phyloP scores from a whole-genome alignment of 2,888 invertebrate genomes.

The Polydrusus cervinus region DNA sequence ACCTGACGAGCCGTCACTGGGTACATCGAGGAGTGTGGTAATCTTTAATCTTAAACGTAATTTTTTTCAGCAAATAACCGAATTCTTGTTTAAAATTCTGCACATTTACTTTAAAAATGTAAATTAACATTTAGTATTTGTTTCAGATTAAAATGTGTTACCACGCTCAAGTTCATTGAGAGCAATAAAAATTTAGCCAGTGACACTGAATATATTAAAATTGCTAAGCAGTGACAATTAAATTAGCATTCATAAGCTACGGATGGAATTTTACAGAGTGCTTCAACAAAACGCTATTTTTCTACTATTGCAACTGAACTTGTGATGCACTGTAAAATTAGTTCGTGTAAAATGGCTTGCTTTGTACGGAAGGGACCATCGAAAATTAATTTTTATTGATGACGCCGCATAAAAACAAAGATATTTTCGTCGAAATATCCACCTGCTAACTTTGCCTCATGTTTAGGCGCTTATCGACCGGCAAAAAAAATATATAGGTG shows the following conservation, averaged over 20 bases:
- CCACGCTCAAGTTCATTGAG: constrained; percentile 30
- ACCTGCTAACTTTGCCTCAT: too few relatives aligned
- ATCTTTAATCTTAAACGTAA: neutral
- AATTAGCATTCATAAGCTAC: constrained; percentile 53
- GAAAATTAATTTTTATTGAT: too few relatives aligned
- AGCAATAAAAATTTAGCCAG: constrained; percentile 49
- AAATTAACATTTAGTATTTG: constrained; percentile 11
- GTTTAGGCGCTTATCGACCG: too few relatives aligned
- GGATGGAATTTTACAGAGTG: constrained; percentile 55
- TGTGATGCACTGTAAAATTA: too few relatives aligned
- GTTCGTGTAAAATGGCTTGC: too few relatives aligned
- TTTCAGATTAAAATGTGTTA: constrained; percentile 23
- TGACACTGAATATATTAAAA: constrained; percentile 47
- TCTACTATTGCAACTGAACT: too few relatives aligned
- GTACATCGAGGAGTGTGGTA: too few relatives aligned
- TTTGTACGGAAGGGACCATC: too few relatives aligned
- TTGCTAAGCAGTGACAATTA: constrained; percentile 54
- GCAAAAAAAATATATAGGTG: too few relatives aligned
- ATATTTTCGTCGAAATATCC: too few relatives aligned
- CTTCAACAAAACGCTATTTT: constrained; percentile 3
- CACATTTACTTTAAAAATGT: neutral
- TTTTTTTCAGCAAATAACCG: neutral
- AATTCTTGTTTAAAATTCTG: neutral
- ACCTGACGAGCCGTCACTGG: too few relatives aligned
- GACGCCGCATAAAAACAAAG: too few relatives aligned